Conservation (phyloP, 2,113 vertebrate genomes). For the Dicrurus megarhynchus region DNA sequence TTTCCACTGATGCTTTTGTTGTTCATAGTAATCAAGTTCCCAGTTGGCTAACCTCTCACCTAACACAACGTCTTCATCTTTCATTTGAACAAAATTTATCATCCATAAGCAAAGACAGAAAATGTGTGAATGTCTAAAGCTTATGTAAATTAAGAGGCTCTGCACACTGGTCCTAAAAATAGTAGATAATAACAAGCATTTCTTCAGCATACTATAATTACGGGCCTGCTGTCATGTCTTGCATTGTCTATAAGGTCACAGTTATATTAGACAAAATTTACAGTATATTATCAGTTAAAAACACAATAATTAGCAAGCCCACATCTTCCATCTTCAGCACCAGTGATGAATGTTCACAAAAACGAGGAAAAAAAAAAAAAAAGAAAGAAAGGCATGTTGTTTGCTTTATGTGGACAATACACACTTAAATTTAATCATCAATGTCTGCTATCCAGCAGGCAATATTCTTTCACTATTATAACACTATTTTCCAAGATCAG, state of each 20-base stretch:
- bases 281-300: constrained; percentile 82
- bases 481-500: constrained; percentile 81
- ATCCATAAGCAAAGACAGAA: constrained; percentile 75
- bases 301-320: constrained; percentile 80
- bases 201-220: constrained; percentile 77
- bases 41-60: constrained; percentile 72
- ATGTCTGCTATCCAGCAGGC: constrained; percentile 79
- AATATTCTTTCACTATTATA: constrained; percentile 77
- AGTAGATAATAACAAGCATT: constrained; percentile 81
- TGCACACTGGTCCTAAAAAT: constrained; percentile 77
- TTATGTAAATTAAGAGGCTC: constrained; percentile 82
- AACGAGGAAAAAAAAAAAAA: constrained; percentile 17
- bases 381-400: constrained; percentile 34
- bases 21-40: constrained; percentile 72
- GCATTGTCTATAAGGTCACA: constrained; percentile 76
- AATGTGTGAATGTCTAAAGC: constrained; percentile 83
- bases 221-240: constrained; percentile 73
- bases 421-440: constrained; percentile 86
- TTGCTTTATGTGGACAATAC: constrained; percentile 81
- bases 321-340: constrained; percentile 68
- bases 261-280: constrained; percentile 78
- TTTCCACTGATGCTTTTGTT: constrained; percentile 58
- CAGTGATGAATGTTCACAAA: constrained; percentile 83
- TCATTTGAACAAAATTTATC: constrained; percentile 78
- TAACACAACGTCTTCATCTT: constrained; percentile 66